A percentile compares a stretch with the other conserved stretches of the same genome.
These are phyloP conservation scores for Vidua chalybeata DNA, from an alignment of 2,113 vertebrate species.

Conservation along the genomic window DNA sequence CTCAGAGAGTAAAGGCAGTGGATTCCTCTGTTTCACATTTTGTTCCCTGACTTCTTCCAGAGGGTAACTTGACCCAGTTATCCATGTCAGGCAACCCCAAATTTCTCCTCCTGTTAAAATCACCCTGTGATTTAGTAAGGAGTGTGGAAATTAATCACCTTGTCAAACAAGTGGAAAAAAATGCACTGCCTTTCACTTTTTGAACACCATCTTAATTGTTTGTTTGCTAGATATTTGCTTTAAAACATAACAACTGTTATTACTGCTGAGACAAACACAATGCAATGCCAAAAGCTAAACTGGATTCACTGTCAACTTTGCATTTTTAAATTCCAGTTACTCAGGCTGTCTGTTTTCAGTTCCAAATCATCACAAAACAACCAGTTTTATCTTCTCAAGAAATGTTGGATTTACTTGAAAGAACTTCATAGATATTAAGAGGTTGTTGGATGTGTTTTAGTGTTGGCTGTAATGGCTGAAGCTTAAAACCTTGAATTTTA, in stretches of 20 bases:
- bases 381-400: conserved; percentile 42
- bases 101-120: conserved; percentile 25
- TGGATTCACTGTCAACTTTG: not conserved
- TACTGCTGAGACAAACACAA: conserved; percentile 34
- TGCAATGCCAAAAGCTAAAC: conserved; percentile 10
- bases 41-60: not conserved
- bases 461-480: conserved; percentile 4
- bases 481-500: conserved; percentile 33
- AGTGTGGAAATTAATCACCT: not conserved
- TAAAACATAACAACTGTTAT: conserved; percentile 15
- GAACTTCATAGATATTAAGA: conserved; percentile 30
- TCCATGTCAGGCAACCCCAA: not conserved
- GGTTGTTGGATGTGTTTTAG: conserved; percentile 17
- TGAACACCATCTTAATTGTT: conserved; percentile 6
- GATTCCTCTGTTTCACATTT: conserved; percentile 14
- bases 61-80: conserved; percentile 20
- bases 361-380: conserved; percentile 27
- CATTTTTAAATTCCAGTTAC: conserved; percentile 26
- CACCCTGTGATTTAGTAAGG: not conserved
- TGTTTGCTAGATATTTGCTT: conserved; percentile 16
- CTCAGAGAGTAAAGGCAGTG: not conserved
- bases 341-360: conserved; percentile 23
- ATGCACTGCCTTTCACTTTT: not conserved
- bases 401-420: conserved; percentile 60
- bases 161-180: conserved; percentile 37